phyloP scores from a whole-genome alignment of 2,113 vertebrate genomes.

The Thalassoma bifasciatum region DNA sequence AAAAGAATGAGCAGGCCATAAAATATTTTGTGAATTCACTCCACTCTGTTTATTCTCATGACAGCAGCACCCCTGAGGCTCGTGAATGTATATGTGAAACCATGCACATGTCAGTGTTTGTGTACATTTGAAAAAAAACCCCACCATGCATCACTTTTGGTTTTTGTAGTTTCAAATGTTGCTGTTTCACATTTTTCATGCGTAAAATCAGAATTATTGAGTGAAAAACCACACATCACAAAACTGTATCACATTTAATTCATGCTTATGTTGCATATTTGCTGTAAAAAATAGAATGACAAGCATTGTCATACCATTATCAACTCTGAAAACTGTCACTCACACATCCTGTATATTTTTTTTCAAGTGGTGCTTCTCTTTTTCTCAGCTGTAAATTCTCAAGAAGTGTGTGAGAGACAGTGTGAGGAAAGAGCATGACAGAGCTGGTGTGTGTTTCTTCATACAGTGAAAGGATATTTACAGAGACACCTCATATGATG shows the following conservation, averaged over 20 bases:
- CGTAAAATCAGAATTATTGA: constrained; percentile 20
- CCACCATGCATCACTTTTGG: constrained; percentile 12
- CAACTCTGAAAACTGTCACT: constrained; percentile 15
- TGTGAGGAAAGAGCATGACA: constrained; percentile 20
- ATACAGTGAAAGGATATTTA: constrained; percentile 69
- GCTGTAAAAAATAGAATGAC: constrained; percentile 9
- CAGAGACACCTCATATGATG: constrained; percentile 76
- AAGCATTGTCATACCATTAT: constrained; percentile 44
- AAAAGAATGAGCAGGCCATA: constrained; percentile 67
- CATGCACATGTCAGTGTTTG: constrained; percentile 78
- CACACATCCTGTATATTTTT: constrained; percentile 60
- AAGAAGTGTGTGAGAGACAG: constrained; percentile 21
- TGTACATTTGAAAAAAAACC: constrained; percentile 52
- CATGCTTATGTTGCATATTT: constrained; percentile 6
- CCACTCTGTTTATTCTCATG: constrained; percentile 84
- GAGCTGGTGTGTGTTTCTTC: constrained; percentile 48
- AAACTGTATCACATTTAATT: constrained; percentile 7
- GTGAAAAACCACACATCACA: constrained; percentile 5
- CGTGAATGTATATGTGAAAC: constrained; percentile 90
- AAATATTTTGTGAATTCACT: constrained; percentile 86
- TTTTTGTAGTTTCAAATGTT: constrained; percentile 68
- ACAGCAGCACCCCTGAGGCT: constrained; percentile 83
- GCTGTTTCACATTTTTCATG: constrained; percentile 49
- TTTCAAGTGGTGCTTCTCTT: constrained; percentile 55
- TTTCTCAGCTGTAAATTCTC: constrained; percentile 27